Evolutionary conservation across 2,113 vertebrate species (phyloP), one percentile per base, ranked within the genome.

Genomic region (Brachyhypopomus occidentalis): DNA sequence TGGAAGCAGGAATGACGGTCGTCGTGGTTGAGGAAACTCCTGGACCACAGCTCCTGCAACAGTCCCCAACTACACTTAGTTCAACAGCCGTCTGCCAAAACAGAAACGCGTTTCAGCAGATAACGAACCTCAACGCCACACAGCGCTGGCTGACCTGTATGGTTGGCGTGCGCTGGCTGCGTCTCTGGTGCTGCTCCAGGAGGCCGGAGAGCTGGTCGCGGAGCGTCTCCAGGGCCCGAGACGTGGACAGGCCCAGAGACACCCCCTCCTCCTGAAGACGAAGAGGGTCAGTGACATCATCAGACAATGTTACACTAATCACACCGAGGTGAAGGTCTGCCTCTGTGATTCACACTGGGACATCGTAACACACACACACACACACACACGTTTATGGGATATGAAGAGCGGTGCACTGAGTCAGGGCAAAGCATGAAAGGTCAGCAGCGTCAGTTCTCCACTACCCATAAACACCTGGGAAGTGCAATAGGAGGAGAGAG

Each of bases 1-100:
- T 99, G 97, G 88, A 99, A 95, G 84, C 97, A 97, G 77, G 98
- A 99, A 84, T 95, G 95, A 72, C 97, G 97, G 92, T 97, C 97
- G 83, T 92, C 89, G 88, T 98, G 98, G 91, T 97, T 92, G 80
- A 99, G 92, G 86, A 99, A 99, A 91, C 95, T 96, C 87, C 91
- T 93, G 66, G 88, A 86, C 95, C 96, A 97, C 55, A 88, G 89
- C 75, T 96, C 95, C 98, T 98, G 58, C 84, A 89, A 83, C 3
- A 59, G 67, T 74, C 4, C 36, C 64, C 79, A 4, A 75, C 2
- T 1, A 82, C 25, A 83, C 66, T 5, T 22, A 84, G 36, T 56
- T 7, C 36, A 63, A 83, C n/a, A 66, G 79, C 11, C 30, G 11
- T 19, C 52, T n/a, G 45, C 30, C 17, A 27, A 55, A 27, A 30